Evolutionary conservation across 2,888 invertebrate genomes (phyloP), one percentile per base, ranked within the genome.

Genomic region (Tetragonisca angustula): DNA sequence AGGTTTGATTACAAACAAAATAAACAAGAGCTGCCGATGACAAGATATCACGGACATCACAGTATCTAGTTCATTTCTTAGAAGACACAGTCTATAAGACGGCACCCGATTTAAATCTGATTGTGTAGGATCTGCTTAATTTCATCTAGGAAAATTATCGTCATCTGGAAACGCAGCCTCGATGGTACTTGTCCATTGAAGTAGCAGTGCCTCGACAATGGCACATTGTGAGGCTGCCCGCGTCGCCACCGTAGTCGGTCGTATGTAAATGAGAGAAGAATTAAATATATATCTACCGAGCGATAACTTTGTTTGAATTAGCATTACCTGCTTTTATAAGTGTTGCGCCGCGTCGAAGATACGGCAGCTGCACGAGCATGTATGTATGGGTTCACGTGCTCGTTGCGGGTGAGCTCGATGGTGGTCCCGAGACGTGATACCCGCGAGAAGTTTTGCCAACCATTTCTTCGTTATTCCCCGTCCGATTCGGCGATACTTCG

Each of bases 261-360:
- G 59, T 67, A 84, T 80, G 80, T 13, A 85, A 85, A 85, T 74
- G 75, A 71, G 76, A 77, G 49, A 76, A 76, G 85, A 79, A 85
- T 85, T 80, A 84, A 84, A 85, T 85, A 79, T 85, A 84, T 80
- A 79, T 85, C 84, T 67, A 64, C 24, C 49, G 73, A 73, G 76
- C 79, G 83, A 84, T 85, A 84, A 85, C 84, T 85, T 85, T 80
- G 76, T 80, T 84, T 80, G 85, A 80, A 84, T 85, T 84, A 85
- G 85, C 77, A 85, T 85, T 80, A 65, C 76, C 61, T 84, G 70
- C 76, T 74, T 77, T 74, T 76, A 76, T 67, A 67, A 81, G 67
- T 83, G 84, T 76, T 84, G 69, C 64, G n/a, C 73, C 52, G 79
- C 67, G 56, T 67, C 61, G 54, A n/a, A 15, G 64, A 52, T 61